These are phyloP conservation scores for Chrysodeixis includens DNA, from an alignment of 2,888 invertebrate species.

Conservation along the genomic window DNA sequence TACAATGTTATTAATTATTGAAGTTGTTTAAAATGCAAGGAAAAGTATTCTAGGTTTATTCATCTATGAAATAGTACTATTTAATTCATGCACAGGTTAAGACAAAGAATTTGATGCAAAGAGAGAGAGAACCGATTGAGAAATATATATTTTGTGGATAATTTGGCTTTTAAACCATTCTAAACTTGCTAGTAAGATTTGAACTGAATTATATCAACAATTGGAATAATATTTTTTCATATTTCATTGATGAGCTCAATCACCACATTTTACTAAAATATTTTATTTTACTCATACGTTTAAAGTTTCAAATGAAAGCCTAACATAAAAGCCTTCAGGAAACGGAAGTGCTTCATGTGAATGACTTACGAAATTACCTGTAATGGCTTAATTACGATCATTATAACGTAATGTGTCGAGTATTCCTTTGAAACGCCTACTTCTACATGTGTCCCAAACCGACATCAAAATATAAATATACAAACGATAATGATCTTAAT, in stretches of 20 bases:
- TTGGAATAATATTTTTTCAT: too few relatives aligned
- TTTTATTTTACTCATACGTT: background rate
- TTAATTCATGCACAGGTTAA: too few relatives aligned
- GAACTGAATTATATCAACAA: too few relatives aligned
- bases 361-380: slow-evolving; percentile 8
- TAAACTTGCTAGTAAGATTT: too few relatives aligned
- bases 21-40: too few relatives aligned
- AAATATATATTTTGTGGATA: too few relatives aligned
- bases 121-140: too few relatives aligned
- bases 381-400: slow-evolving; percentile 4
- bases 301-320: background rate
- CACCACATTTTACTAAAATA: background rate
- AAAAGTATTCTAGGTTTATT: too few relatives aligned
- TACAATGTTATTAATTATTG: too few relatives aligned
- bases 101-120: too few relatives aligned
- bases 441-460: background rate
- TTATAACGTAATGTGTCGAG: background rate
- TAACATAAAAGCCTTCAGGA: slow-evolving; percentile 1
- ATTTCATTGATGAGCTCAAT: background rate
- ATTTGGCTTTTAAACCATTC: too few relatives aligned
- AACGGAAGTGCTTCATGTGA: slow-evolving; percentile 5
- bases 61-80: too few relatives aligned
- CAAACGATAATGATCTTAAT: slow-evolving; percentile 1
- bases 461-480: background rate
- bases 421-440: slow-evolving; percentile 3